phyloP scores from a whole-genome alignment of 2,888 invertebrate species.

The Rhagophthalmus giganteus region DNA sequence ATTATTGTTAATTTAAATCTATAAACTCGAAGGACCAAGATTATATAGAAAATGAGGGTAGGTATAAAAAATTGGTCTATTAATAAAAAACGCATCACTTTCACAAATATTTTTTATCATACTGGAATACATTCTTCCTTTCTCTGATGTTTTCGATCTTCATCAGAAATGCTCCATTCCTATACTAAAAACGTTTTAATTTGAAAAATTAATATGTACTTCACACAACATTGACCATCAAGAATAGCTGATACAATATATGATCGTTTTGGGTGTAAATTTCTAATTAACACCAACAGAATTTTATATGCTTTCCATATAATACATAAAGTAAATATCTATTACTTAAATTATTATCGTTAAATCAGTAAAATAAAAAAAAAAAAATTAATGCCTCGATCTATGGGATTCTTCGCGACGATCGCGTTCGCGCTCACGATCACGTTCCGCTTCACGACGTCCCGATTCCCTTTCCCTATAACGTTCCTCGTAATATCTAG shows the following conservation, averaged over 20 bases:
- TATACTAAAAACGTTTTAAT: not conserved
- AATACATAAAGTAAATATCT: too few relatives aligned
- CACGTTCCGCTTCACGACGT: slow-evolving; percentile 62
- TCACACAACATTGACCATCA: not conserved
- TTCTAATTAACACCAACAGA: too few relatives aligned
- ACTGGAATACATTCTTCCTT: slow-evolving; percentile 4
- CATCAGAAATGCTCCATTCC: not conserved
- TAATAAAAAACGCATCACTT: slow-evolving; percentile 3
- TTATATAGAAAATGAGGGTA: too few relatives aligned
- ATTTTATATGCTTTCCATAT: not conserved
- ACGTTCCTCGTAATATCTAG: slow-evolving; percentile 84
- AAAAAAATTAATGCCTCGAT: slow-evolving; percentile 63
- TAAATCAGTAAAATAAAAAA: slow-evolving; percentile 1
- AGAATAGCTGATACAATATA: too few relatives aligned
- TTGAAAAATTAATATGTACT: not conserved
- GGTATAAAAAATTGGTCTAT: slow-evolving; percentile 1
- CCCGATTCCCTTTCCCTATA: slow-evolving; percentile 71
- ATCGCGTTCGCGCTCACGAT: slow-evolving; percentile 67
- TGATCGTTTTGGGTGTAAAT: too few relatives aligned
- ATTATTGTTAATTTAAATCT: slow-evolving; percentile 1
- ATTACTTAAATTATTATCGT: not conserved
- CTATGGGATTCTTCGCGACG: slow-evolving; percentile 71
- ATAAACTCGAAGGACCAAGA: too few relatives aligned
- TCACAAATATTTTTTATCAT: slow-evolving; percentile 6
- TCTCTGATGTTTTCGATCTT: slow-evolving; percentile 2